Conservation (phyloP, 1,140 invertebrate genomes). For the Cydia fagiglandana region DNA sequence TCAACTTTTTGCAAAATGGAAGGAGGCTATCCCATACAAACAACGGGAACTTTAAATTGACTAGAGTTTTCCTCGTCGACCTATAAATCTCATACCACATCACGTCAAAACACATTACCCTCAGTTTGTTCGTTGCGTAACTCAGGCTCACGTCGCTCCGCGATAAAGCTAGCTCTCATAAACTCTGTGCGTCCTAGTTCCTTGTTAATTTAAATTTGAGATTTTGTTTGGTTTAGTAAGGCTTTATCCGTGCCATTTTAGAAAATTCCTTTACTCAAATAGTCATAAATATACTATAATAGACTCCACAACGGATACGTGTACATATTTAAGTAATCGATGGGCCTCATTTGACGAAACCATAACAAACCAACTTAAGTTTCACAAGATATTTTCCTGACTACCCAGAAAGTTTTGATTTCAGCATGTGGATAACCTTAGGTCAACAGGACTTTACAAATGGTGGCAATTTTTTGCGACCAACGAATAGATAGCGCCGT, state of each 20-base stretch:
- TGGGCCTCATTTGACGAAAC: too few species aligned
- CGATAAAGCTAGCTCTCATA: conserved; percentile 33
- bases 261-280: background rate
- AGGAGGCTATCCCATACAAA: background rate
- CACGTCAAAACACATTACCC: conserved; percentile 39
- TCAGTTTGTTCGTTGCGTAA: conserved; percentile 39
- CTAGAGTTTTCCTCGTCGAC: conserved; percentile 37
- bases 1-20: background rate
- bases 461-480: conserved; percentile 43
- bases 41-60: conserved; percentile 37
- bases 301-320: background rate
- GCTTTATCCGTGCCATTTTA: background rate
- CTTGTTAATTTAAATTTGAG: conserved; percentile 29
- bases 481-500: conserved; percentile 48
- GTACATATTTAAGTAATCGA: background rate
- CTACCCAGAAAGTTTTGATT: background rate
- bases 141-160: conserved; percentile 31
- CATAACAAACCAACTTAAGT: too few species aligned
- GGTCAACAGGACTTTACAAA: conserved; percentile 37
- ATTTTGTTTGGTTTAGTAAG: conserved; percentile 27
- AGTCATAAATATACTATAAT: background rate
- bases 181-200: conserved; percentile 23
- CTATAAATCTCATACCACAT: conserved; percentile 38
- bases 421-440: background rate
- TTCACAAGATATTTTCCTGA: too few species aligned